These are phyloP conservation scores for Perizoma flavofasciatum DNA, from an alignment of 2,888 invertebrate species.

Conservation along the genomic window DNA sequence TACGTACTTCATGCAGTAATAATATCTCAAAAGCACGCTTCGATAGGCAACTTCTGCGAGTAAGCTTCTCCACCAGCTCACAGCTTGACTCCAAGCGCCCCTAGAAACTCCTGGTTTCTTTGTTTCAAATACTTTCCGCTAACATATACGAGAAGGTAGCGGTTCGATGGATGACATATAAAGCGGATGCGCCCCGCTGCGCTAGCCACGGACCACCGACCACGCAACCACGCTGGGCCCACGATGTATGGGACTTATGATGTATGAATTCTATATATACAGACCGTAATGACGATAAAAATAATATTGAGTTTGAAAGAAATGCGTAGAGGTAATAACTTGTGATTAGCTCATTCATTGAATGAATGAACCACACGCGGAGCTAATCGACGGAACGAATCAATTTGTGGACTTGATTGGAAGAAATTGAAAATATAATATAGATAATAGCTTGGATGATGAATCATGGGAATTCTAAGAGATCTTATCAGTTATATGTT, in stretches of 20 bases:
- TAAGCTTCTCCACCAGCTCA: constrained; percentile 13
- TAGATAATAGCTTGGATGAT: constrained; percentile 5
- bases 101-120: constrained; percentile 12
- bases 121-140: constrained; percentile 30
- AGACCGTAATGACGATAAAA: constrained; percentile 27
- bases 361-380: constrained; percentile 34
- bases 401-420: constrained; percentile 41
- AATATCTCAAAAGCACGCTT: neutral
- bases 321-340: constrained; percentile 24
- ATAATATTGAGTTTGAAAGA: constrained; percentile 16
- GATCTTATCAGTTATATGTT: constrained; percentile 4
- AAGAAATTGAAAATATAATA: constrained; percentile 36
- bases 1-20: no score
- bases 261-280: constrained; percentile 33
- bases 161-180: constrained; percentile 32
- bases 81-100: constrained; percentile 18
- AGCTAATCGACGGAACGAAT: constrained; percentile 44
- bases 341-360: constrained; percentile 26
- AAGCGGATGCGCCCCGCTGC: constrained; percentile 42
- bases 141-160: constrained; percentile 31
- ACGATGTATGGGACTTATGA: constrained; percentile 32
- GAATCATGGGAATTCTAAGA: constrained; percentile 16
- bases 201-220: constrained; percentile 50
- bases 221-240: constrained; percentile 48
- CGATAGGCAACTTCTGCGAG: constrained; percentile 1